Conservation (phyloP, 2,797 vertebrate genomes). For the Caiman crocodilus region DNA sequence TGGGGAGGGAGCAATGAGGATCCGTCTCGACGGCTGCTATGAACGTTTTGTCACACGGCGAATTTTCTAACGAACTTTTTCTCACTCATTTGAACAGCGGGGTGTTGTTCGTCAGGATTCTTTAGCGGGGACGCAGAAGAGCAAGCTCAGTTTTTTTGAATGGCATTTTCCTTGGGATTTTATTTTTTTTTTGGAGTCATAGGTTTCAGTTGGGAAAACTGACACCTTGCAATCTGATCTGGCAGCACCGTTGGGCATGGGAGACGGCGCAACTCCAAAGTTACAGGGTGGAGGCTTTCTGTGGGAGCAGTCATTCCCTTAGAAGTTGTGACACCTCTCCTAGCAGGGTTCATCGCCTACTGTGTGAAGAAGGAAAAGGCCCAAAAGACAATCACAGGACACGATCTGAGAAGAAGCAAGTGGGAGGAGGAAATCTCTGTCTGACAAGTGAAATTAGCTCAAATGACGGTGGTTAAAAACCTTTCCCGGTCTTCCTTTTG, state of each 20-base stretch:
- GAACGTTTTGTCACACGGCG: constrained; percentile 36
- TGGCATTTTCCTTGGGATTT: constrained; percentile 52
- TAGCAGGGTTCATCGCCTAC: constrained; percentile 44
- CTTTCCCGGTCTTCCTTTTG: background rate
- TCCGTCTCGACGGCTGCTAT: background rate
- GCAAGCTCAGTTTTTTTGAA: constrained; percentile 63
- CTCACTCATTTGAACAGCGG: constrained; percentile 37
- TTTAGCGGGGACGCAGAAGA: constrained; percentile 38
- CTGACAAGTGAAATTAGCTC: constrained; percentile 27
- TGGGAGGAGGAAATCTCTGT: constrained; percentile 8
- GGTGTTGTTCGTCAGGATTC: constrained; percentile 50
- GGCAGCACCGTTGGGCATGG: constrained; percentile 39
- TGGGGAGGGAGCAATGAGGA: background rate
- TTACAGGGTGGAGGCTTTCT: constrained; percentile 50
- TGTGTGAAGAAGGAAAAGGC: constrained; percentile 39
- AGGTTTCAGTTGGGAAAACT: constrained; percentile 67
- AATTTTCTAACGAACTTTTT: constrained; percentile 13
- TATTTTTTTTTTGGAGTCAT: constrained; percentile 61
- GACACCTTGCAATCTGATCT: constrained; percentile 59
- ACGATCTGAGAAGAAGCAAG: background rate
- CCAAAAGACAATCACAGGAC: constrained; percentile 41
- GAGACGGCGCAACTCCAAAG: constrained; percentile 26
- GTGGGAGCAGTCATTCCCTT: constrained; percentile 34
- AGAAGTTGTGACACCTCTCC: constrained; percentile 45
- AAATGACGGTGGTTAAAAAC: constrained; percentile 33